Evolutionary conservation across 2,888 invertebrate genomes (phyloP), one percentile per base, ranked within the genome.

Genomic region (Ferrisia virgata): DNA sequence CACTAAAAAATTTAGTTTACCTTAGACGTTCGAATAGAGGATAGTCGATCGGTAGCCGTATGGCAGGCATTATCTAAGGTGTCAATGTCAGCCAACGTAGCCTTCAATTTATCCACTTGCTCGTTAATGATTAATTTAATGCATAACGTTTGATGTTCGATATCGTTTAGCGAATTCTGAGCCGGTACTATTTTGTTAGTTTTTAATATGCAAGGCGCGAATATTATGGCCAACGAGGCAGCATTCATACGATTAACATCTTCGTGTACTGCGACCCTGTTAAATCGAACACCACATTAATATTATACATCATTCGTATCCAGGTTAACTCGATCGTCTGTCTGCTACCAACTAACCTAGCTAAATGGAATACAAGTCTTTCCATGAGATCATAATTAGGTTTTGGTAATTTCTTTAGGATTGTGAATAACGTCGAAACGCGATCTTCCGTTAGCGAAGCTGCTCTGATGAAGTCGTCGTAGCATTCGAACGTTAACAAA

Each of bases 401-500:
- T 87, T 94, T 94, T 2, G 97, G 97, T 86, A 98, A 90, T 89
- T 96, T 95, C 88, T 95, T 95, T 86, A 97, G 90, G 87, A 96
- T 94, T 76, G 94, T 93, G 88, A 95, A 95, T 86, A 97, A 91
- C 43, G 95, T 95, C 58, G 94, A 93, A 11, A 96, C 92, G 86
- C 95, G 91, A 88, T 97, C 97, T 88, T 96, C 95, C 13, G 93
- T 92, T 86, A 96, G 92, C 89, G 95, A 95, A 3, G 96, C 93
- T 69, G 96, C 96, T 86, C 95, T 93, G 85, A 98, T 92, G 89
- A 97, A 96, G 89, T 97, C 97, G 89, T 97, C 97, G 89, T 97
- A 98, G 86, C 95, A 93, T 88, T 97, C 97, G 90, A 94, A 97
- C 82, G 97, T 96, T 86, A 98, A 91, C 86, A 98, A 90, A 25